Evolutionary conservation across 2,888 invertebrate species (phyloP).

Genomic region (Cenopis cana): DNA sequence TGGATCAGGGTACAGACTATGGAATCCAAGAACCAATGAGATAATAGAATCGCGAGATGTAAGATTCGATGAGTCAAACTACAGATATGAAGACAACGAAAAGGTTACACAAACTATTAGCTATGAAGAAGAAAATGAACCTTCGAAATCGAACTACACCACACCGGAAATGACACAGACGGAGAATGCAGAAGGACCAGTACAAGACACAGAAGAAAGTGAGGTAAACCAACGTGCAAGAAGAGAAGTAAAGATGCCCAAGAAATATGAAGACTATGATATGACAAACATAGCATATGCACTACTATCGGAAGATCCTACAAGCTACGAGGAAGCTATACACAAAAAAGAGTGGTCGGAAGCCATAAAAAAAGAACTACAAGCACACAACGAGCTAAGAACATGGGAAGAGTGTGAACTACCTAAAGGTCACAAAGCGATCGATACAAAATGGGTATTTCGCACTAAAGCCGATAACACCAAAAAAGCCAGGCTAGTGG

Average conservation of each 20-base stretch:
- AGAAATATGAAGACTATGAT: neutral
- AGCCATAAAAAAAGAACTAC: too few species aligned
- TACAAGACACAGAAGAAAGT: neutral
- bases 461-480: too few species aligned
- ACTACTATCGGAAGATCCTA: too few species aligned
- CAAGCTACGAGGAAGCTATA: too few species aligned
- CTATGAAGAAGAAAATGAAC: neutral
- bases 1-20: neutral
- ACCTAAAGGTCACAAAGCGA: too few species aligned
- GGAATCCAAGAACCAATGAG: neutral
- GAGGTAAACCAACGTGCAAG: neutral
- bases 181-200: neutral
- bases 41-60: slow-evolving; percentile 1
- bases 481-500: too few species aligned
- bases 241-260: neutral
- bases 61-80: neutral
- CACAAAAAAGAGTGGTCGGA: too few species aligned
- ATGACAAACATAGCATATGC: neutral
- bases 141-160: neutral
- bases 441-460: too few species aligned
- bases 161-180: neutral
- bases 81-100: neutral
- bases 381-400: too few species aligned
- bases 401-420: too few species aligned
- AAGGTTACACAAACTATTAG: neutral